phyloP scores from a whole-genome alignment of 2,888 invertebrate species.

The Bursaphelenchus okinawaensis region DNA sequence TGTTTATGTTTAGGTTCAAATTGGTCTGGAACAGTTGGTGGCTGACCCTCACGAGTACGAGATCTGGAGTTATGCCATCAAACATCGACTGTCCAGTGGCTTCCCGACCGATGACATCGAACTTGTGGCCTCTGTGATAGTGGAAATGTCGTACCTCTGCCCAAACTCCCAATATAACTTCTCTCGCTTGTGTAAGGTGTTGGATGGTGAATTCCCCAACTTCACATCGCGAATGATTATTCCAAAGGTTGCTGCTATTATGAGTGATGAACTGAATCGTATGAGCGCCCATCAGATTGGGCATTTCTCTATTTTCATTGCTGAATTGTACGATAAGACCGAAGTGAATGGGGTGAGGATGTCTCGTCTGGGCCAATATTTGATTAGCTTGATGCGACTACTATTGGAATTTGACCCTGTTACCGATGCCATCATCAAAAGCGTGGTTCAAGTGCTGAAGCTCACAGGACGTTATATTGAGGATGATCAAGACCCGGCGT shows the following conservation, averaged over 20 bases:
- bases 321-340: constrained; percentile 19
- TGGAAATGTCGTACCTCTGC: constrained; percentile 11
- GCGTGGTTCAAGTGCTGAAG: constrained; percentile 15
- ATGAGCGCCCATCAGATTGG: constrained; percentile 10
- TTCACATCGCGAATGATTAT: constrained; percentile 11
- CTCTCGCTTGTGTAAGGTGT: constrained; percentile 15
- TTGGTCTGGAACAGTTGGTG: constrained; percentile 22
- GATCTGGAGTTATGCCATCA: constrained; percentile 14
- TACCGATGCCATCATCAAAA: constrained; percentile 14
- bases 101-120: constrained; percentile 1
- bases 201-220: constrained; percentile 8
- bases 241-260: constrained; percentile 4
- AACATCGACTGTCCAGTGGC: background rate
- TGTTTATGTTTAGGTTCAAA: constrained; percentile 19
- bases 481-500: constrained; percentile 11
- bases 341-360: constrained; percentile 18
- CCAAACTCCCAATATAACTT: constrained; percentile 18
- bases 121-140: constrained; percentile 2
- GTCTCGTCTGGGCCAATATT: background rate
- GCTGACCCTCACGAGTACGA: constrained; percentile 17
- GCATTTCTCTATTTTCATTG: constrained; percentile 11
- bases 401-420: background rate
- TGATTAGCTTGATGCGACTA: constrained; percentile 10
- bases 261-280: constrained; percentile 6
- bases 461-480: constrained; percentile 15